Percentiles rank a stretch among this genome's conserved stretches.
phyloP scores from a whole-genome alignment of 2,113 vertebrate genomes.

The Centropus unirufus region DNA sequence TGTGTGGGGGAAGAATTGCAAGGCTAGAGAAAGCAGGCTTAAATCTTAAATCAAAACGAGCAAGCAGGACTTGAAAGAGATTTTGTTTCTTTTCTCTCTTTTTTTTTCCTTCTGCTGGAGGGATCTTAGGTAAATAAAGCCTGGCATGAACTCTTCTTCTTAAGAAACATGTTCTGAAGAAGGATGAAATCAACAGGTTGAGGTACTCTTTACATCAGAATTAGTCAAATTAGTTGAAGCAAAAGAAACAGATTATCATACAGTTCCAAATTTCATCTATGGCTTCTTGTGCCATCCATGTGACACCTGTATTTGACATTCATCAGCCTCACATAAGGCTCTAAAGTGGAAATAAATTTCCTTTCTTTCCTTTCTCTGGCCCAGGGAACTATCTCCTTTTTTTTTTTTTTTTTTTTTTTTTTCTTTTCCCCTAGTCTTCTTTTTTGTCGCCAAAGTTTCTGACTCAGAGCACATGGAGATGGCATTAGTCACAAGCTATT shows the following conservation, averaged over 20 bases:
- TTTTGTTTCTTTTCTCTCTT: not conserved
- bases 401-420: not conserved
- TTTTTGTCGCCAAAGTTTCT: not conserved
- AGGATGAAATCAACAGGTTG: constrained; percentile 48
- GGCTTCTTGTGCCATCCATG: constrained; percentile 5
- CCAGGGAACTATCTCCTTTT: not conserved
- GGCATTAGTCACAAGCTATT: constrained; percentile 39
- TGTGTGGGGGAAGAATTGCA: not conserved
- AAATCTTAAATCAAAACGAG: constrained; percentile 38
- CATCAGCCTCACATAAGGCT: not conserved
- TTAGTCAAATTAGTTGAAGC: constrained; percentile 60
- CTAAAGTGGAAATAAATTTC: constrained; percentile 31
- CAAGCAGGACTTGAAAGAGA: constrained; percentile 45
- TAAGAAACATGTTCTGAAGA: constrained; percentile 45
- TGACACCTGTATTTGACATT: constrained; percentile 42
- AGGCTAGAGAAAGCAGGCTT: not conserved
- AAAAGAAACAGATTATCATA: constrained; percentile 46
- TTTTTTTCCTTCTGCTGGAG: not conserved
- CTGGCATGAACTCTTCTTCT: constrained; percentile 4
- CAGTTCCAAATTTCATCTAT: not conserved
- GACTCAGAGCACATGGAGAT: constrained; percentile 4
- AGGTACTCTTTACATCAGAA: constrained; percentile 38
- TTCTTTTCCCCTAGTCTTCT: not conserved
- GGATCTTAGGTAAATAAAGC: constrained; percentile 54
- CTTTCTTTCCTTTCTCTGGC: not conserved